phyloP scores from a whole-genome alignment of 2,888 invertebrate genomes.

The Hydroisotoma schaefferi region DNA sequence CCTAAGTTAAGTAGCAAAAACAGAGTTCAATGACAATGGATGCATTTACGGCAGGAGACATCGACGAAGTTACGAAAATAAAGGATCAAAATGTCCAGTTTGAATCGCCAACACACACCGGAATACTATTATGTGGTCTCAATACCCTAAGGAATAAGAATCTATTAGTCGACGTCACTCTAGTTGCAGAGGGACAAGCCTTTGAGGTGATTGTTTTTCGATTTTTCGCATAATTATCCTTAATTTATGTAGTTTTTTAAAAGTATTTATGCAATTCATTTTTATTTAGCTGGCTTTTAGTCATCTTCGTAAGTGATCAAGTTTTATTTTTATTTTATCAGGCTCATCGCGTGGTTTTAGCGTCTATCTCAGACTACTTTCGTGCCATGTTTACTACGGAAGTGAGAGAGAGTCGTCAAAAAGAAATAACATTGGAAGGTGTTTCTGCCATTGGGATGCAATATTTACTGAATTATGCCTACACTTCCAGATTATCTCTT shows the following conservation, averaged over 20 bases:
- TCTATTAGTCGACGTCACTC: constrained; percentile 64
- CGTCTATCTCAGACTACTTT: constrained; percentile 71
- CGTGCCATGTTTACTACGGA: constrained; percentile 69
- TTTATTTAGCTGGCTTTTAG: not conserved
- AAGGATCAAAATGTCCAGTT: constrained; percentile 52
- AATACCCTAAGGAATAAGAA: constrained; percentile 61
- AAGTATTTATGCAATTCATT: not conserved
- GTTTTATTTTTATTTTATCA: constrained; percentile 48
- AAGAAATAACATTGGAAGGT: constrained; percentile 64
- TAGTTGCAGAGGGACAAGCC: constrained; percentile 62
- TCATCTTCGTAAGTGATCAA: not conserved
- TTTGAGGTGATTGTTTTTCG: constrained; percentile 55
- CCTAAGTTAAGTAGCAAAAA: not conserved
- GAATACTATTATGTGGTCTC: constrained; percentile 60
- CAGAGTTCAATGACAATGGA: constrained; percentile 8
- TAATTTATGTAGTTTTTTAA: not conserved
- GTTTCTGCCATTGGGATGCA: constrained; percentile 64
- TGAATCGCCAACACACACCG: constrained; percentile 60
- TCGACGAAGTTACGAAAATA: constrained; percentile 34
- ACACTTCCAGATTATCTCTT: constrained; percentile 63
- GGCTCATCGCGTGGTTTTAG: constrained; percentile 68
- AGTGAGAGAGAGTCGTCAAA: constrained; percentile 64
- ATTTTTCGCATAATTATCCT: constrained; percentile 12
- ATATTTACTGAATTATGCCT: constrained; percentile 65
- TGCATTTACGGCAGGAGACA: constrained; percentile 36